phyloP scores from a whole-genome alignment of 92 coral and sea anemone species.

The Phenganax stokvisi region DNA sequence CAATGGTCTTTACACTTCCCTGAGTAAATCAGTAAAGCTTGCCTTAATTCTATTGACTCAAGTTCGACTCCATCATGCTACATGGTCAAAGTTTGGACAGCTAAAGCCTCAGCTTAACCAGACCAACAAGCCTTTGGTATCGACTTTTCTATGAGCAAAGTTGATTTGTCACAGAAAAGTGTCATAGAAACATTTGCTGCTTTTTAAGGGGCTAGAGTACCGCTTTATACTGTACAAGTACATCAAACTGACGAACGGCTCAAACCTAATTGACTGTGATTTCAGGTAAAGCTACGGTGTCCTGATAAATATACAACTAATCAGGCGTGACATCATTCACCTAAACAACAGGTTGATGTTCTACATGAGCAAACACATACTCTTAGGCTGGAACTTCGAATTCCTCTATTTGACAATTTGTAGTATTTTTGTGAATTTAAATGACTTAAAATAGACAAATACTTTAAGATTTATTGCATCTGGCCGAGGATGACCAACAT shows the following conservation, averaged over 20 bases:
- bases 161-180: no score
- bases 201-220: no score
- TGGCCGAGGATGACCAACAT: neutral
- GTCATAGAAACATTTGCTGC: no score
- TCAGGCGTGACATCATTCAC: slow-evolving; percentile 22
- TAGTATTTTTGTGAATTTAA: neutral
- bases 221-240: no score
- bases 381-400: neutral
- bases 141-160: no score
- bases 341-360: slow-evolving; percentile 30
- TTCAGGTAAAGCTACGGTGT: neutral
- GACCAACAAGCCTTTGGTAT: no score
- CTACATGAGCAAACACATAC: slow-evolving; percentile 24
- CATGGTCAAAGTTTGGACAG: no score
- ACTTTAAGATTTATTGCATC: neutral
- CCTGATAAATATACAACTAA: slow-evolving; percentile 6
- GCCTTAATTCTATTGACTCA: no score
- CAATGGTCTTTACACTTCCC: no score
- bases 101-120: no score
- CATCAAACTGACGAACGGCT: neutral
- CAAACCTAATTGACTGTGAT: neutral
- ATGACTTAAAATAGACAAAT: slow-evolving; percentile 6
- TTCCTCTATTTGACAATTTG: neutral
- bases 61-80: no score
- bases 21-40: no score